phyloP scores from a whole-genome alignment of 1,140 invertebrate species.

The Acyrthosiphon pisum region DNA sequence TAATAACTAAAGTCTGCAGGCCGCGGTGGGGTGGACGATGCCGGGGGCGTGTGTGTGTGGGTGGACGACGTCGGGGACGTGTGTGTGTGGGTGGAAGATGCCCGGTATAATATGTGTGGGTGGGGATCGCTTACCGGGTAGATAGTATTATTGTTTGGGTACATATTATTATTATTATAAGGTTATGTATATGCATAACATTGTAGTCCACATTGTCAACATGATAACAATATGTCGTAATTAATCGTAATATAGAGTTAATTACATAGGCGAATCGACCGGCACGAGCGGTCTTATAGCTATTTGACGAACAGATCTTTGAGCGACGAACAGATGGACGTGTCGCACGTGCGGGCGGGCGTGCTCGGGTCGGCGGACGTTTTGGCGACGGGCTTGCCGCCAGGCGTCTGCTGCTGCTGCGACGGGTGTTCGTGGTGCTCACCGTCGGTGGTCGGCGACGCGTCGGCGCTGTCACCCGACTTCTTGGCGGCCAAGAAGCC shows the following conservation, averaged over 20 bases:
- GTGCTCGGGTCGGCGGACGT: conserved; percentile 69
- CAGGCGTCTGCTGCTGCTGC: conserved; percentile 57
- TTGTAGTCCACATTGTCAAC: conserved; percentile 3
- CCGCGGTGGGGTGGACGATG: too few relatives aligned
- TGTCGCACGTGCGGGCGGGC: conserved; percentile 74
- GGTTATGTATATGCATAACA: background rate
- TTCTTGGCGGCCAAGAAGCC: conserved; percentile 71
- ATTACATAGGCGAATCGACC: background rate
- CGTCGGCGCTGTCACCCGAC: conserved; percentile 60
- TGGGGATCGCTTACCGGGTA: too few relatives aligned
- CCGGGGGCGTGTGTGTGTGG: too few relatives aligned
- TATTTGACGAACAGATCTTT: conserved; percentile 84
- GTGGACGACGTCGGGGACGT: too few relatives aligned
- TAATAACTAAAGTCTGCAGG: too few relatives aligned
- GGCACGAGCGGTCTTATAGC: conserved; percentile 59
- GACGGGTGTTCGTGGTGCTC: conserved; percentile 63
- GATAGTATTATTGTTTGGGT: too few relatives aligned
- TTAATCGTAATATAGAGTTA: background rate
- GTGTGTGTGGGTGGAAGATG: too few relatives aligned
- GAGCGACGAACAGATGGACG: conserved; percentile 77
- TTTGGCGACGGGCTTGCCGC: background rate
- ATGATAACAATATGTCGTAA: background rate
- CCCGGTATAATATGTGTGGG: too few relatives aligned
- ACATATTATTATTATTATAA: background rate
- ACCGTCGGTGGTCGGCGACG: conserved; percentile 62